Evolutionary conservation across 2,797 vertebrate genomes (phyloP), one percentile per base, ranked within the genome.

Genomic region (Menidia menidia): DNA sequence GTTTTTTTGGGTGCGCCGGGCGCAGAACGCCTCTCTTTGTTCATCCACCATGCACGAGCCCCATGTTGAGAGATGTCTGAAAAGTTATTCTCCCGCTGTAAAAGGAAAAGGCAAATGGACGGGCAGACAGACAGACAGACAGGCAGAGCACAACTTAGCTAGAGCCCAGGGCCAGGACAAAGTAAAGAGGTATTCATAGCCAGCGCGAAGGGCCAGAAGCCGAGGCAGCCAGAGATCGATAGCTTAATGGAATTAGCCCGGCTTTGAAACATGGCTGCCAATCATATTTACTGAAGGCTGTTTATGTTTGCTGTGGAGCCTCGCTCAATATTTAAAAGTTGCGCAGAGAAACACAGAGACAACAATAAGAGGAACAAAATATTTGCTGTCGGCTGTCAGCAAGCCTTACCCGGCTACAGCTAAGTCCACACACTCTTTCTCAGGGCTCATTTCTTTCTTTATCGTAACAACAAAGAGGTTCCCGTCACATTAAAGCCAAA

Each of bases 191-290:
- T 87, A 88, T 84, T 83, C 86, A 80, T 78, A 85, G 78, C 81
- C 77, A 64, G 79, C 62, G 75, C 82, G 25, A 25, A 83, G 65
- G 75, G 84, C 67, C 67, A 55, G 84, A 82, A 81, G 83, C 90
- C 76, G 76, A 85, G 80, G 85, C 84, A 60, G 78, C 79, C 81
- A 81, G 81, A 87, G 90, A 94, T 95, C 93, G 92, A 94, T 94
- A 93, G 90, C 92, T 92, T 94, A 93, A 93, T 94, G 90, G 93
- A 95, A 94, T 94, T 93, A 94, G 90, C 84, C 85, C 75, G 77
- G 91, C 91, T 94, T 94, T 93, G 92, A 94, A 93, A 94, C 85
- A 87, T 88, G 88, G 84, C 91, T 92, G 94, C 89, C 94, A 94
- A 90, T 95, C 93, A 93, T 93, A 93, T 92, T 93, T 91, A 94